These are phyloP conservation scores for Drosophila parvula DNA, from an alignment of 1,140 invertebrate genomes.

Conservation along the genomic window DNA sequence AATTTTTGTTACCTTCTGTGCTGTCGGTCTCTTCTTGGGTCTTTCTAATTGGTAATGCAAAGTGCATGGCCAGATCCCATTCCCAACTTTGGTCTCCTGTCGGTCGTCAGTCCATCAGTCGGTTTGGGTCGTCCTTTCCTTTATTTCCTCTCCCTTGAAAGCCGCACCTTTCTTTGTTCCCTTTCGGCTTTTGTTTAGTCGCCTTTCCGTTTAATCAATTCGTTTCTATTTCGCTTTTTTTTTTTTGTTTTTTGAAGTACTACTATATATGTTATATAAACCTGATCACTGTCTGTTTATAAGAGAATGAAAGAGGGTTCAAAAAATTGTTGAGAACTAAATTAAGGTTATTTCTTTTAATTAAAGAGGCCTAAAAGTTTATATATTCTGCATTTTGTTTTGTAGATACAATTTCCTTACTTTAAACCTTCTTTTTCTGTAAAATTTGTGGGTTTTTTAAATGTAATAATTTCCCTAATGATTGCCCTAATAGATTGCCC, in stretches of 20 bases:
- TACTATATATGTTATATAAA: neutral
- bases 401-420: no score
- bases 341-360: no score
- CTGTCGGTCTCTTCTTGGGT: slow-evolving; percentile 6
- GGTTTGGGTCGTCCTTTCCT: slow-evolving; percentile 27
- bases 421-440: no score
- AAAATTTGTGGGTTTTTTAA: no score
- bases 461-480: no score
- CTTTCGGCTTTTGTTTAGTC: slow-evolving; percentile 19
- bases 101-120: neutral
- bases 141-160: slow-evolving; percentile 17
- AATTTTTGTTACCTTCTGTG: slow-evolving; percentile 55
- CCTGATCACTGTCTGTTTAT: slow-evolving; percentile 12
- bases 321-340: neutral
- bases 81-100: slow-evolving; percentile 24
- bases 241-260: slow-evolving; percentile 49
- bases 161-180: slow-evolving; percentile 28
- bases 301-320: neutral
- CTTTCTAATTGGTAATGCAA: slow-evolving; percentile 77
- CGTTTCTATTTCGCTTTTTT: slow-evolving; percentile 61
- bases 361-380: no score
- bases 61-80: slow-evolving; percentile 57
- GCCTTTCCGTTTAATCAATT: slow-evolving; percentile 58
- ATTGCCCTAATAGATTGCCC: no score
- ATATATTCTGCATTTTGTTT: no score